Percentiles rank a stretch among this genome's conserved stretches.
Conservation (phyloP, 2,888 invertebrate species). For the Griposia aprilina region DNA sequence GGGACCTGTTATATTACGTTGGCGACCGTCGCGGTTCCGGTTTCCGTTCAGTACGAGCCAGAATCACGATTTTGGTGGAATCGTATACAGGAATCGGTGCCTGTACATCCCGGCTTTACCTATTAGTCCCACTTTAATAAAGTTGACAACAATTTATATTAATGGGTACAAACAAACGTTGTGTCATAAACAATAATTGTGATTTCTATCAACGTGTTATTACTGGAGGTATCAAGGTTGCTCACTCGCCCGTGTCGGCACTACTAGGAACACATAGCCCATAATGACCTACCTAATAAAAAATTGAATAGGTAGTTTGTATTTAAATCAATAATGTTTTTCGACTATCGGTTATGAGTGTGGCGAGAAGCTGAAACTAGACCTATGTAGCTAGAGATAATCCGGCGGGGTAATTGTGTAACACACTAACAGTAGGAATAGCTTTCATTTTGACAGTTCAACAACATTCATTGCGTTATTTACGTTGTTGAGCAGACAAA, state of each 20-base stretch:
- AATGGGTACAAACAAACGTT: slow-evolving; percentile 21
- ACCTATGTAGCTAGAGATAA: neutral
- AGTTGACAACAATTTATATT: neutral
- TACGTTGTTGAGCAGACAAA: too few relatives aligned
- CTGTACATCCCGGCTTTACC: neutral
- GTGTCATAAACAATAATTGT: slow-evolving; percentile 18
- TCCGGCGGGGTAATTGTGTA: too few relatives aligned
- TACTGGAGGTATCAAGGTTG: slow-evolving; percentile 46
- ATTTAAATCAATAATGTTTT: slow-evolving; percentile 29
- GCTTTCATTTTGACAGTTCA: too few relatives aligned
- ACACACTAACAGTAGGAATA: too few relatives aligned
- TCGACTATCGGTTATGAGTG: neutral
- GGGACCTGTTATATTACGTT: neutral
- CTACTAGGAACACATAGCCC: slow-evolving; percentile 22
- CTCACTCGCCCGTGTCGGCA: slow-evolving; percentile 5
- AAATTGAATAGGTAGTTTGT: slow-evolving; percentile 18
- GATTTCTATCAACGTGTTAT: slow-evolving; percentile 39
- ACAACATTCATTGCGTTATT: too few relatives aligned
- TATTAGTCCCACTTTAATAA: neutral
- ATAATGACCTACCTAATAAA: slow-evolving; percentile 39
- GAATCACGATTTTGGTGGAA: slow-evolving; percentile 6
- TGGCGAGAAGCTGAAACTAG: neutral
- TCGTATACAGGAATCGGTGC: slow-evolving; percentile 1
- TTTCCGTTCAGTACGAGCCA: slow-evolving; percentile 23
- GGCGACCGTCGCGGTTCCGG: neutral